Conservation (phyloP, 2,888 invertebrate genomes). For the Liposcelis brunnea region DNA sequence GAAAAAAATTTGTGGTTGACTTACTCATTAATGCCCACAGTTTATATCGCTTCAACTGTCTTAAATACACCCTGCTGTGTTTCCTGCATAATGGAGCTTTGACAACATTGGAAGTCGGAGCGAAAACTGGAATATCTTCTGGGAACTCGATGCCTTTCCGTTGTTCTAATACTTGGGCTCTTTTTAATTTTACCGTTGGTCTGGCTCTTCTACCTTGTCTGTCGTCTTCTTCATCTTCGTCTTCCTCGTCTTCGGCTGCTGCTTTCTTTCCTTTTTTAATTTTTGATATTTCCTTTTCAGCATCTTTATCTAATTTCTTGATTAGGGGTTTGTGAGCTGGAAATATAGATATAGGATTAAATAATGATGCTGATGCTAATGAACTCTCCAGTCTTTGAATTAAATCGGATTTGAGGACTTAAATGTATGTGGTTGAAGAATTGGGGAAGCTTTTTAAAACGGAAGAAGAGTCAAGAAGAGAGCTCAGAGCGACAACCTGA, state of each 20-base stretch:
- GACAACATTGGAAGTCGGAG: neutral
- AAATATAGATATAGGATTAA: too few relatives aligned
- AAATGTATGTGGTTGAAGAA: too few relatives aligned
- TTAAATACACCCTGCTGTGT: constrained; percentile 47
- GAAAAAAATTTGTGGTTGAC: constrained; percentile 21
- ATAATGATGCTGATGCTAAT: too few relatives aligned
- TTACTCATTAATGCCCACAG: constrained; percentile 57
- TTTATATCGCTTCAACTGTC: constrained; percentile 48
- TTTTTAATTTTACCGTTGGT: neutral
- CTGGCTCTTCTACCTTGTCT: neutral
- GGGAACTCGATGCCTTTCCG: neutral
- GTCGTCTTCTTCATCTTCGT: constrained; percentile 1
- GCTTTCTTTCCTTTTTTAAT: neutral
- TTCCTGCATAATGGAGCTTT: constrained; percentile 24
- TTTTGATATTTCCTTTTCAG: neutral
- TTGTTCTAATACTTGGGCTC: constrained; percentile 1
- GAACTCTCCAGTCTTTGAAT: too few relatives aligned
- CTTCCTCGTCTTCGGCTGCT: constrained; percentile 5
- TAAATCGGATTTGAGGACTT: too few relatives aligned
- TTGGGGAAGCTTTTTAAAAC: too few relatives aligned
- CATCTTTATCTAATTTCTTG: neutral
- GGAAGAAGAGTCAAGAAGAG: too few relatives aligned
- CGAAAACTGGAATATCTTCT: constrained; percentile 1
- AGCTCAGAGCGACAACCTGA: too few relatives aligned
- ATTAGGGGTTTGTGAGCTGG: neutral